Evolutionary conservation across 2,888 invertebrate species (phyloP), one percentile per base, ranked within the genome.

Genomic region (Phalera bucephala): DNA sequence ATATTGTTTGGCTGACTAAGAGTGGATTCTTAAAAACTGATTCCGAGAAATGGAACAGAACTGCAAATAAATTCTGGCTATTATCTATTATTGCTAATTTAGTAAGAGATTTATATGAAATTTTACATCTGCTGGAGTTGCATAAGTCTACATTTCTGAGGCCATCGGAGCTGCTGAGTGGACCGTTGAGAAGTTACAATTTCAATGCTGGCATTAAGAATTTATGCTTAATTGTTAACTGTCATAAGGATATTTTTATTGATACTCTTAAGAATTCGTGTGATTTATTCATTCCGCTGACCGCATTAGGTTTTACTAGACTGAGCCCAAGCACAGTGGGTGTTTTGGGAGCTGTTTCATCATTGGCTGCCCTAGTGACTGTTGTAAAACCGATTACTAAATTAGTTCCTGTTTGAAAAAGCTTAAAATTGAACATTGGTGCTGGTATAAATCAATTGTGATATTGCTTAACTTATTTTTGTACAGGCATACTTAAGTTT

Each of bases 191-290:
- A 38, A 59, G 62, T 28, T 60, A 73, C 40, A 49, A 89, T 33
- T 52, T 78, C 25, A 57, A 60, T 26, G 59, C 62, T 30, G 65
- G 64, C 34, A 36, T 77, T 5, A 83, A 67, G 51, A 72, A 87
- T 60, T 39, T 75, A 15, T 80, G 64, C 39, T 59, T 70, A 40
- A 33, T 87, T 25, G 45, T 83, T 3, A 70, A 63, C 44, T 89
- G 83, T 54, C 86, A 80, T 54, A 93, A 92, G 61, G 93, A 94
- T 73, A 88, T 97, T 6, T 90, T 95, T 38, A 90, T 97, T 47
- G 97, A 98, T 80, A 94, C 95, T 0, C 66, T 96, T 3, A 97
- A 96, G 76, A 97, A 98, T 87, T 81, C 92, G 5, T 96, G 96
- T 83, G 97, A 98, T 79, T 78, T 97, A 36, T 95, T 96, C 60